These are phyloP conservation scores for Aselliscus stoliczkanus DNA, from an alignment of 2,797 vertebrate genomes.

Conservation along the genomic window DNA sequence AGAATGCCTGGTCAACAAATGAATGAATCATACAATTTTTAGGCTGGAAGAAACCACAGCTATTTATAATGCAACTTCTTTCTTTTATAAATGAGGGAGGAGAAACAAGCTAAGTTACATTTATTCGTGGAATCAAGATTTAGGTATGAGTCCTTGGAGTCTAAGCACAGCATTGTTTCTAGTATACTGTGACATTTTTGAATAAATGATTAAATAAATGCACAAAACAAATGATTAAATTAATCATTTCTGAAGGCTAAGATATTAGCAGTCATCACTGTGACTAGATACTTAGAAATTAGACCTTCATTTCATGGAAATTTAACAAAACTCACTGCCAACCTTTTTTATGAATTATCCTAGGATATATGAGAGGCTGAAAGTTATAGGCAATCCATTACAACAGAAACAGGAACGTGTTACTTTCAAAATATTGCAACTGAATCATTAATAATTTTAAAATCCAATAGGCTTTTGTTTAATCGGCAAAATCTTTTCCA, in stretches of 20 bases:
- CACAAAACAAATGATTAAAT: not conserved
- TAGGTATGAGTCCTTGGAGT: not conserved
- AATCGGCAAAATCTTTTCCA: not conserved
- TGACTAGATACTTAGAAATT: constrained; percentile 22
- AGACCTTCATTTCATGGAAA: not conserved
- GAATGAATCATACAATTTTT: not conserved
- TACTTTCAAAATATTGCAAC: not conserved
- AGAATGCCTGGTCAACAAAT: not conserved
- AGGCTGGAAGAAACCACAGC: not conserved
- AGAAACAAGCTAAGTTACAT: not conserved
- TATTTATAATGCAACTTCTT: not conserved
- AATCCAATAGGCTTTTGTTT: not conserved
- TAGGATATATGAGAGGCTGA: not conserved
- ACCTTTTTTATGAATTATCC: not conserved
- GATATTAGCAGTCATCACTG: not conserved
- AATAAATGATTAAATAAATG: not conserved
- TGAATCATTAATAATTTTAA: not conserved
- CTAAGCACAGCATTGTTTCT: not conserved
- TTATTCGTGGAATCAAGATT: not conserved
- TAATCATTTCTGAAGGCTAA: not conserved
- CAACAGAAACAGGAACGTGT: not conserved
- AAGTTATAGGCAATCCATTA: not conserved
- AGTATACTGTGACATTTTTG: not conserved
- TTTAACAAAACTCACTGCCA: not conserved
- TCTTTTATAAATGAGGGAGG: not conserved